phyloP scores from a whole-genome alignment of 2,797 vertebrate genomes.

The Eptatretus atami region DNA sequence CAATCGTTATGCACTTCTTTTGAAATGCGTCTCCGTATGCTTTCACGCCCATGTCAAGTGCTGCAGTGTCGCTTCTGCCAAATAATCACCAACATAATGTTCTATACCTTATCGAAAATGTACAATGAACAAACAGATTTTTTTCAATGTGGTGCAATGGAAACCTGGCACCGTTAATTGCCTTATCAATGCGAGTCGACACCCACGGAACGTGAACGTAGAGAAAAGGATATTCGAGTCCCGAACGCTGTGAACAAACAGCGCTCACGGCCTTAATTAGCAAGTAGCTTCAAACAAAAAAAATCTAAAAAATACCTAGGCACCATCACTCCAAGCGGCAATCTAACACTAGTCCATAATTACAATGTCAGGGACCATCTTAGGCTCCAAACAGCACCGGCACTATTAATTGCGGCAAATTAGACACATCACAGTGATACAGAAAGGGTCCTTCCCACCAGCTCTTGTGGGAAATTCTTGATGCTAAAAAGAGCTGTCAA shows the following conservation, averaged over 20 bases:
- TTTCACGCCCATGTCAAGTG: too few species aligned
- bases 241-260: not conserved
- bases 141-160: too few species aligned
- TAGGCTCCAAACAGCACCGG: conserved; percentile 4
- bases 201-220: too few species aligned
- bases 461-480: not conserved
- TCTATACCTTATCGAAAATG: too few species aligned
- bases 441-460: not conserved
- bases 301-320: not conserved
- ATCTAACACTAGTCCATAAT: conserved; percentile 5
- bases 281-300: not conserved
- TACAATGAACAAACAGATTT: too few species aligned
- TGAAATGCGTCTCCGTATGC: too few species aligned
- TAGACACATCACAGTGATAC: conserved; percentile 2
- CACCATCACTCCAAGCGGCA: conserved; percentile 2
- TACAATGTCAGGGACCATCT: conserved; percentile 4
- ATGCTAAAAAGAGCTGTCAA: not conserved
- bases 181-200: too few species aligned
- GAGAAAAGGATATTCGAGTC: too few species aligned
- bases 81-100: too few species aligned
- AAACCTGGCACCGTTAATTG: too few species aligned
- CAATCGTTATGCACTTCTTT: too few species aligned
- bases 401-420: conserved; percentile 5
- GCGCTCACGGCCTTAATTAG: conserved; percentile 4
- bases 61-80: too few species aligned